Evolutionary conservation across 2,113 vertebrate genomes (phyloP).

Genomic region (Neolamprologus hecqui): DNA sequence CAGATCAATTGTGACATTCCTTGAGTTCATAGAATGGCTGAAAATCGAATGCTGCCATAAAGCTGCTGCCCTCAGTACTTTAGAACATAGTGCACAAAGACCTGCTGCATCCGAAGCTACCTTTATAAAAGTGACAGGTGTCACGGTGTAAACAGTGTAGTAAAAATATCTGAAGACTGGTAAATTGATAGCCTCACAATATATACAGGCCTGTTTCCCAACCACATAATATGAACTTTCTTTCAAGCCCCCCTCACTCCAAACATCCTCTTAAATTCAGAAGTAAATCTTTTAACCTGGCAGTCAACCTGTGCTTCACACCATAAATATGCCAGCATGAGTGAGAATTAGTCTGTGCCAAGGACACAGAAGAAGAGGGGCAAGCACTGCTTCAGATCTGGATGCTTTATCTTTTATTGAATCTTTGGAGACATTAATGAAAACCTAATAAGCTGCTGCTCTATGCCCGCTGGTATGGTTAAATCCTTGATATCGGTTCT

Average conservation of each 20-base stretch:
- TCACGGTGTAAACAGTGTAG: neutral
- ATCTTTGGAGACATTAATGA: slow-evolving; percentile 39
- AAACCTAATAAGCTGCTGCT: slow-evolving; percentile 28
- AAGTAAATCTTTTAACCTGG: neutral
- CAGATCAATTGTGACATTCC: neutral
- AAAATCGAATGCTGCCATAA: neutral
- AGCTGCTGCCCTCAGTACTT: neutral
- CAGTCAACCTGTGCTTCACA: neutral
- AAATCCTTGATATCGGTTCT: slow-evolving; percentile 21
- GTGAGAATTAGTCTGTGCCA: neutral
- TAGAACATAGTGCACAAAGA: neutral
- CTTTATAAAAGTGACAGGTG: neutral
- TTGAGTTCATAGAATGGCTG: neutral
- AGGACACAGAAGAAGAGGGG: slow-evolving; percentile 11
- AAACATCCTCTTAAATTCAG: neutral
- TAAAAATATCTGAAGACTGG: neutral
- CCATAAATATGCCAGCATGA: neutral
- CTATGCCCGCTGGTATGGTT: neutral
- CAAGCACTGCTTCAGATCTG: neutral
- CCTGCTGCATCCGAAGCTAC: neutral
- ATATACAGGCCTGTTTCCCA: neutral
- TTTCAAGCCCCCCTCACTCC: neutral
- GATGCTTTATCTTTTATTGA: slow-evolving; percentile 19
- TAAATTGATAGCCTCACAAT: neutral
- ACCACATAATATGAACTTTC: neutral